A percentile compares a stretch with the other conserved stretches of the same genome.
These are phyloP conservation scores for Pseudonaja textilis DNA, from an alignment of 2,113 vertebrate genomes.

Conservation along the genomic window DNA sequence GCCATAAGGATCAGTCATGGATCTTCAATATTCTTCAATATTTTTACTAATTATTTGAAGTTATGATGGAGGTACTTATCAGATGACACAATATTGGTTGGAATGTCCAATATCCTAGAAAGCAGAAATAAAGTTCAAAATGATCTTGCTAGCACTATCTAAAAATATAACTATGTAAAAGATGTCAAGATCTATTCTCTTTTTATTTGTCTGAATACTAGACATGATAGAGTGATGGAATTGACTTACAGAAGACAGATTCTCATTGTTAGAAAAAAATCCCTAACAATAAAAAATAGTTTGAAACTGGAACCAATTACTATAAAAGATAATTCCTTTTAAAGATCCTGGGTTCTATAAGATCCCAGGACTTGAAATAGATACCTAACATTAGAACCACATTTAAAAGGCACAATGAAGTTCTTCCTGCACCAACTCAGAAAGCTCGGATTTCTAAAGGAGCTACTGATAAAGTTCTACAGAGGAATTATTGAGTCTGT, in stretches of 20 bases:
- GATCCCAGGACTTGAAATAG: too few species aligned
- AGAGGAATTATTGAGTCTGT: too few species aligned
- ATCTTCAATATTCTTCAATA: background rate
- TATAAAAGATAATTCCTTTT: too few species aligned
- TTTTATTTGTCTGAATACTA: background rate
- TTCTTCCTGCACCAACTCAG: too few species aligned
- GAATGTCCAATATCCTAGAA: background rate
- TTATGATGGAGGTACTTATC: background rate
- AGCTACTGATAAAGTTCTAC: too few species aligned
- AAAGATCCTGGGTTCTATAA: too few species aligned
- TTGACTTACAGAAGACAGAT: background rate
- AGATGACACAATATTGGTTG: background rate
- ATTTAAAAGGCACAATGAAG: too few species aligned
- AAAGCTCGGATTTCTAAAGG: too few species aligned
- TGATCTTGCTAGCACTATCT: background rate
- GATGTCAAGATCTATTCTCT: background rate
- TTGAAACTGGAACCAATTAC: too few species aligned
- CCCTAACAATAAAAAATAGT: background rate
- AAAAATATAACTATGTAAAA: background rate
- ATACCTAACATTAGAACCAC: too few species aligned
- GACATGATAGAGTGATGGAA: background rate
- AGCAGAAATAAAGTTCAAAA: background rate
- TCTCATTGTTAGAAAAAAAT: background rate
- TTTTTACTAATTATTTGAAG: background rate
- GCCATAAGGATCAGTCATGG: background rate